Conservation (phyloP, 2,888 invertebrate genomes). For the Drepanosiphum platanoidis region DNA sequence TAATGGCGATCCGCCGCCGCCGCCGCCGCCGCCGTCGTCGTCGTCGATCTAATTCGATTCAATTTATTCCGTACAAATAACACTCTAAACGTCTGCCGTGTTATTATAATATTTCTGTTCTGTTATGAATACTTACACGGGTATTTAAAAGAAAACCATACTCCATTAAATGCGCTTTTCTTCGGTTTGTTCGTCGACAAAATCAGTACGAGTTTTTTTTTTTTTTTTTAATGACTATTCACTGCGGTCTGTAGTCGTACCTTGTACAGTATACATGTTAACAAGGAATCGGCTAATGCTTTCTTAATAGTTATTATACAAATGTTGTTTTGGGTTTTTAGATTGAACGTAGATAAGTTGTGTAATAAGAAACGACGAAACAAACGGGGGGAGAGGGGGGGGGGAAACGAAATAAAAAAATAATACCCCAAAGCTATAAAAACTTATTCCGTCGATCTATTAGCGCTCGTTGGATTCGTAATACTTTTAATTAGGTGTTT, state of each 20-base stretch:
- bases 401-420: conserved; percentile 11
- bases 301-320: conserved; percentile 22
- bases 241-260: background rate
- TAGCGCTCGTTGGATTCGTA: background rate
- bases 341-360: conserved; percentile 27
- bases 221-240: background rate
- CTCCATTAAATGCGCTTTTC: background rate
- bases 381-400: too few relatives aligned
- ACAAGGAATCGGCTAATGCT: background rate
- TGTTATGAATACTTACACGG: too few relatives aligned
- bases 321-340: conserved; percentile 22
- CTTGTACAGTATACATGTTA: background rate
- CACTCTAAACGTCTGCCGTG: too few relatives aligned
- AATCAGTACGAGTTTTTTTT: background rate
- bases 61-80: background rate
- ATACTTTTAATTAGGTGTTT: conserved; percentile 40
- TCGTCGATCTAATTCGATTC: background rate
- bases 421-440: conserved; percentile 14
- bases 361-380: background rate
- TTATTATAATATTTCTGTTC: too few relatives aligned
- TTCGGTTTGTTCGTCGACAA: background rate
- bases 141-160: background rate
- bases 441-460: background rate
- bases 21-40: background rate
- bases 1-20: background rate